Percentiles rank a stretch among this genome's conserved stretches.
These are phyloP conservation scores for Limnodromus scolopaceus DNA, from an alignment of 2,797 vertebrate species.

Conservation along the genomic window DNA sequence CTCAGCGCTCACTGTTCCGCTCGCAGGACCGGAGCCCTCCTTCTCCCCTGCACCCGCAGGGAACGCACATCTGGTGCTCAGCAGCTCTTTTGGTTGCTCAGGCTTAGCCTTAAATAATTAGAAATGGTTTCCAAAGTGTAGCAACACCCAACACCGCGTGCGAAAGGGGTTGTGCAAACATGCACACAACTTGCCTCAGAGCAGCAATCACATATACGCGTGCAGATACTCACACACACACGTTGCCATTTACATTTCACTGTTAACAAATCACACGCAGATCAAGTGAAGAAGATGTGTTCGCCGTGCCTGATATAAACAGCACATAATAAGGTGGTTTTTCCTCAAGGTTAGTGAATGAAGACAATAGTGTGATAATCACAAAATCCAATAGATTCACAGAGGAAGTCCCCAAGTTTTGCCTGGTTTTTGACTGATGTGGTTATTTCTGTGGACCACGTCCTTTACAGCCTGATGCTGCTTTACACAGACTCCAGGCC, in stretches of 20 bases:
- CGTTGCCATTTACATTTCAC: neutral
- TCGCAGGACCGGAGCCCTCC: neutral
- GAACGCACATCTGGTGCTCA: neutral
- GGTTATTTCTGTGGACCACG: neutral
- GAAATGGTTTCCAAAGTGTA: neutral
- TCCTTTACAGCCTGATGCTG: neutral
- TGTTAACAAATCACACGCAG: accelerated
- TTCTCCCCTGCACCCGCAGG: accelerated
- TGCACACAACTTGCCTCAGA: neutral
- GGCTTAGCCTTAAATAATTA: neutral
- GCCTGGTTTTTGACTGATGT: neutral
- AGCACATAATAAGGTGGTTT: neutral
- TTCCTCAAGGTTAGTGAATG: neutral
- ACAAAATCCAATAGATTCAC: neutral
- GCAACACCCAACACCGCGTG: neutral
- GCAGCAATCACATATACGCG: accelerated
- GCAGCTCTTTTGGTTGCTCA: neutral
- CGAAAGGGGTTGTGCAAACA: neutral
- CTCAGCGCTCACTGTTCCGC: neutral
- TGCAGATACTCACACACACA: neutral
- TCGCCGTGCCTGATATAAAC: neutral
- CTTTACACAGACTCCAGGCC: neutral
- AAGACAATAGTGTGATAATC: neutral
- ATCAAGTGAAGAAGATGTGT: neutral
- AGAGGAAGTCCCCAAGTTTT: neutral